Base-by-base conservation (phyloP, 2,797 vertebrate species). In the Trachops cirrhosus region DNA sequence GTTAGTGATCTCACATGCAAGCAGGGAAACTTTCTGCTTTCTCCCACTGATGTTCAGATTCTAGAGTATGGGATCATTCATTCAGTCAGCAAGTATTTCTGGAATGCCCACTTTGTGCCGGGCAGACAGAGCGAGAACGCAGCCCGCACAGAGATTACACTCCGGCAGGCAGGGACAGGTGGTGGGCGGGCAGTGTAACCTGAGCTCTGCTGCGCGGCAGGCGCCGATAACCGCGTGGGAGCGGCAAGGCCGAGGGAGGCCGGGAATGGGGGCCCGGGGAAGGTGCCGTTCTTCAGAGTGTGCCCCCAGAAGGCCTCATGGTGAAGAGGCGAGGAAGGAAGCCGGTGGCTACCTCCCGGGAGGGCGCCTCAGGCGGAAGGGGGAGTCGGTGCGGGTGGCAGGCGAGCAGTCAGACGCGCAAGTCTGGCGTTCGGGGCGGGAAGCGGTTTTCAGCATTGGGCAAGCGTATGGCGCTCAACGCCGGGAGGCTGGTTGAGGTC, bases 31-130 rank as follows among this genome's bases (percentile, higher is more conserved):
- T 90, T 26, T 18, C 50, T 15, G 26, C 71, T 86, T 93, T 52
- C 39, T 85, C 41, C 32, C 32, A 34, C 7, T 86, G 54, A 26
- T 95, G 92, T 94, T 94, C 21, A 39, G 26, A 91, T 67, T 74
- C 37, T 77, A 24, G 70, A 50, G 39, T 79, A 74, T 92, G 67
- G 52, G 6, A 10, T 82, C 41, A 50, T 92, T 84, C 62, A 73
- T 4, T 77, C 16, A 48, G 22, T 94, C 34, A 52, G 19, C 1
- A 70, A 93, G 48, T 73, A 77, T 73, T 75, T 34, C 84, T n/a
- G 10, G 37, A 94, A 46, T 64, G 37, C 6, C 39, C 37, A 44
- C 32, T 62, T 62, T 57, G 48, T 68, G 15, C 48, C 73, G 78
- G 52, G 7, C 73, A 54, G 75, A 86, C 18, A 86, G 11, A 82